Evolutionary conservation across 2,797 vertebrate genomes (phyloP), one percentile per base, ranked within the genome.

Genomic region (Danio aesculapii): DNA sequence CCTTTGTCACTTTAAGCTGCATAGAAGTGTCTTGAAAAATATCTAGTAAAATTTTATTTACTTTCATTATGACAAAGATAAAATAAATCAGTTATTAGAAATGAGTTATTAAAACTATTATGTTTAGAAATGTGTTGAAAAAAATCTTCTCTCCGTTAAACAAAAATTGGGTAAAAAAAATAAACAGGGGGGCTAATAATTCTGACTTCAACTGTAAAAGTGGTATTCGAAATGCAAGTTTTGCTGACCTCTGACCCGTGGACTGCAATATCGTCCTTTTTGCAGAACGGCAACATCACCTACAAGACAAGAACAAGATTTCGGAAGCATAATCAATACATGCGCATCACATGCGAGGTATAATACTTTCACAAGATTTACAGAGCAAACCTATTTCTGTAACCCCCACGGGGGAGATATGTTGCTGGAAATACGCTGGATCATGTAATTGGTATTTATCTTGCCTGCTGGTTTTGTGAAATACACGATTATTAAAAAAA

Each of bases 171-270:
- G n/a, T n/a, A n/a, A n/a, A n/a, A n/a, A n/a, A n/a, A n/a, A n/a
- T n/a, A n/a, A n/a, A n/a, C n/a, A n/a, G n/a, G n/a, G n/a, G n/a
- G n/a, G n/a, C n/a, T n/a, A n/a, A n/a, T n/a, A n/a, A n/a, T n/a
- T n/a, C n/a, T n/a, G n/a, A n/a, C n/a, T n/a, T n/a, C n/a, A n/a
- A n/a, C n/a, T n/a, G n/a, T n/a, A 30, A 30, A 30, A 30, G 30
- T 30, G 30, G 30, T 7, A 75, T 46, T 61, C 49, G 57, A 68
- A 46, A 62, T 41, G 8, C 41, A 61, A 58, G 72, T 73, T 52
- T 82, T 62, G 71, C 62, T 76, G 81, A 85, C 83, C 85, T 87
- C 81, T 83, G 81, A 85, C 85, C 85, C 81, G 68, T 46, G 41
- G 43, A 50, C 5, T 50, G 64, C 66, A 66, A 61, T 13, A 30